A percentile compares a stretch with the other conserved stretches of the same genome.
phyloP scores from a whole-genome alignment of 1,140 invertebrate species.

The Theocolax elegans region DNA sequence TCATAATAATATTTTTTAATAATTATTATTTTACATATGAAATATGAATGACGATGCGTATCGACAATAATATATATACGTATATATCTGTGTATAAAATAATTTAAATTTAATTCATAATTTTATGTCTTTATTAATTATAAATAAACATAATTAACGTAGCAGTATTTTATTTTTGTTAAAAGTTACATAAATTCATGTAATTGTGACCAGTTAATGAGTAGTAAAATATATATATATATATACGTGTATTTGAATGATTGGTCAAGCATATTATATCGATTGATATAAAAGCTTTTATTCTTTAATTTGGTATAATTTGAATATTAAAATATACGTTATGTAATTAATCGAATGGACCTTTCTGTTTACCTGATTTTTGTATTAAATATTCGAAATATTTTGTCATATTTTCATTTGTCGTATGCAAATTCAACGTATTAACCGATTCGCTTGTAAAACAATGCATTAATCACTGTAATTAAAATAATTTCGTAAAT shows the following conservation, averaged over 20 bases:
- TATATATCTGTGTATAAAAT: no score
- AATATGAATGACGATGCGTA: no score
- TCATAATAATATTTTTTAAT: no score
- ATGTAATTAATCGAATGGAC: neutral
- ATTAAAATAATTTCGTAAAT: no score
- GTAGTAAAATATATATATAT: neutral
- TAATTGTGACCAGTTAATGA: neutral
- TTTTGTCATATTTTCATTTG: neutral
- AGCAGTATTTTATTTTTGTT: neutral
- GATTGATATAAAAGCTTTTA: neutral
- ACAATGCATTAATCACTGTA: no score
- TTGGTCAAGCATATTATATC: no score
- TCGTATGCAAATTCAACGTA: neutral
- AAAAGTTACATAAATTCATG: neutral
- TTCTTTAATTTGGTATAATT: neutral
- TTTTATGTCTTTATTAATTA: neutral
- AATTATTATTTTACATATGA: no score
- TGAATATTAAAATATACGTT: neutral
- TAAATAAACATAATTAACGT: neutral
- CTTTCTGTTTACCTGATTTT: neutral
- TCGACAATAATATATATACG: no score
- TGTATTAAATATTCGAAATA: neutral
- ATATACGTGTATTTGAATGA: no score
- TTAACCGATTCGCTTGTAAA: neutral
- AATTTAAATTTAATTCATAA: neutral